Evolutionary conservation across 2,113 vertebrate species (phyloP), one percentile per base, ranked within the genome.

Genomic region (Perca flavescens): DNA sequence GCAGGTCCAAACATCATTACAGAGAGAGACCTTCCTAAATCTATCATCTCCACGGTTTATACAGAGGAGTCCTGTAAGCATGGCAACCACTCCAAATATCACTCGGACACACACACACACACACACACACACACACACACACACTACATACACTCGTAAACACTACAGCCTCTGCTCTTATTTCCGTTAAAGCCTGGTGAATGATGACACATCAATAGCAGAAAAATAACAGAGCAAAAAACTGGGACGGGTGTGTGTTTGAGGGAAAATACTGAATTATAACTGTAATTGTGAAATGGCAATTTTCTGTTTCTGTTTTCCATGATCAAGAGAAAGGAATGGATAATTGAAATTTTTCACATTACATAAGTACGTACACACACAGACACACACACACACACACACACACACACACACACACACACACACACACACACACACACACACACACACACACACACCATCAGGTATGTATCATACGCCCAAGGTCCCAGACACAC

Each of bases 71-170:
- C 69, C 80, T 6, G 80, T 83, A 68, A 75, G 77, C 77, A 87
- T 88, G 68, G 85, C 84, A 85, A 80, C 82, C 79, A 68, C 65
- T 81, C 57, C 56, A 83, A 54, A 63, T 88, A 56, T 72, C 70
- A 73, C 70, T 46, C 31, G 54, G 46, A 36, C 66, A 67, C 25
- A 67, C 25, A 34, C 58, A 61, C 16, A 21, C 60, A 40, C 36
- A 63, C 36, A 22, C 61, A 63, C 36, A 63, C 36, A 43, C 36
- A 64, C 62, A 64, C 12, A 64, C 36, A 36, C 13, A 22, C 12
- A 53, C 8, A 40, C 40, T 36, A 10, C 40, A 77, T 13, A 46
- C 78, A 67, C 47, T 4, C 52, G 6, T 16, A 67, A 54, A 58
- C 67, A 50, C n/a, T 5, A 21, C 5, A 46, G 47, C 60, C 36